These are phyloP conservation scores for Chaitophorus viminalis DNA, from an alignment of 2,888 invertebrate species.

Conservation along the genomic window DNA sequence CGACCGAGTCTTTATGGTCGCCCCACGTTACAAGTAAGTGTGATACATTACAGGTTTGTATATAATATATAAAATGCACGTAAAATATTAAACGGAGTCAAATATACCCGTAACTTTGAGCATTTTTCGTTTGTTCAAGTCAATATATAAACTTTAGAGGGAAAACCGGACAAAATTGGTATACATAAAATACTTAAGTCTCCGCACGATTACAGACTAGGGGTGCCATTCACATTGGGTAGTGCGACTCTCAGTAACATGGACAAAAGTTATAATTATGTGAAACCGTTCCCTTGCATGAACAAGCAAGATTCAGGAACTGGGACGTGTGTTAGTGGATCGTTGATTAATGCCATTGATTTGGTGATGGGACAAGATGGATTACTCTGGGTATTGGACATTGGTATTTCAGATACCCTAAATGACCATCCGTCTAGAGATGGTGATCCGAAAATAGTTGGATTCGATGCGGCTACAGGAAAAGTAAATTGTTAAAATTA, in stretches of 20 bases:
- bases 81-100: background rate
- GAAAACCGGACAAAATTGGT: no score
- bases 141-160: background rate
- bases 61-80: background rate
- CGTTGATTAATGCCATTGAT: slow-evolving; percentile 5
- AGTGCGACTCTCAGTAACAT: background rate
- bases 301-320: background rate
- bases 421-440: slow-evolving; percentile 4
- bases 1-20: background rate
- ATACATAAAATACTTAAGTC: background rate
- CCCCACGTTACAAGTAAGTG: slow-evolving; percentile 41
- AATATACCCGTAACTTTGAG: background rate
- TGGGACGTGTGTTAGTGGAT: background rate
- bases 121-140: background rate
- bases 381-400: slow-evolving; percentile 15
- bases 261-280: slow-evolving; percentile 29
- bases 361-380: slow-evolving; percentile 21
- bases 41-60: background rate
- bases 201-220: background rate
- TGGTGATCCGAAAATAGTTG: slow-evolving; percentile 16
- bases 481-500: slow-evolving; percentile 5
- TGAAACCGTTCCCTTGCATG: slow-evolving; percentile 2
- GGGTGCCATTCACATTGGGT: slow-evolving; percentile 30
- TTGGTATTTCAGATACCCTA: slow-evolving; percentile 8
- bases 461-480: slow-evolving; percentile 13